phyloP scores from a whole-genome alignment of 2,888 invertebrate genomes.

The Xanthostigma xanthostigma region DNA sequence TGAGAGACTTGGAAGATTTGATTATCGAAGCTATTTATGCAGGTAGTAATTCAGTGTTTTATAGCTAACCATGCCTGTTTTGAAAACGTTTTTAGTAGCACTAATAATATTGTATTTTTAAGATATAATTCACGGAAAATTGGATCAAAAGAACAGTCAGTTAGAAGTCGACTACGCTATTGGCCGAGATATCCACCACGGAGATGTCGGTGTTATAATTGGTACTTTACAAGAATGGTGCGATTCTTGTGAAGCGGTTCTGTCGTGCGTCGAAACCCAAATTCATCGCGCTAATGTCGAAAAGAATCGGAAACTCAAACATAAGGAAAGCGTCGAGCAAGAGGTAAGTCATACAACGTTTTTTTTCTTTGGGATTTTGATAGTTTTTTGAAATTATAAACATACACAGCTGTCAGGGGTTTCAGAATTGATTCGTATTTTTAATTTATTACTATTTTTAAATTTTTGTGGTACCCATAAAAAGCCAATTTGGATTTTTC shows the following conservation, averaged over 20 bases:
- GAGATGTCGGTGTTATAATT: constrained; percentile 68
- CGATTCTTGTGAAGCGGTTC: constrained; percentile 74
- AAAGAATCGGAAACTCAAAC: constrained; percentile 64
- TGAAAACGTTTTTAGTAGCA: not conserved
- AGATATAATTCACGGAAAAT: constrained; percentile 89
- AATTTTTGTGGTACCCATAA: too few species aligned
- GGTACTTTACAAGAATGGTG: constrained; percentile 80
- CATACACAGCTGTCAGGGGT: not conserved
- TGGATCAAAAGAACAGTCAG: constrained; percentile 88
- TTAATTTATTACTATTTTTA: not conserved
- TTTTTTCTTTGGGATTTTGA: not conserved
- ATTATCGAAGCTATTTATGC: constrained; percentile 98
- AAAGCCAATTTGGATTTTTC: too few species aligned
- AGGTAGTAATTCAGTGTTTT: constrained; percentile 32
- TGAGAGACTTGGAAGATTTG: constrained; percentile 86
- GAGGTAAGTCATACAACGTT: constrained; percentile 44
- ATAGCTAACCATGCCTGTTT: not conserved
- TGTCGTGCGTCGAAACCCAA: constrained; percentile 79
- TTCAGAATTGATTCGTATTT: not conserved
- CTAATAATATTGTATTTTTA: constrained; percentile 16
- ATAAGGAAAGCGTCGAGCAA: constrained; percentile 69
- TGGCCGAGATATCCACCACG: constrained; percentile 79
- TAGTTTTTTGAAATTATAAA: constrained; percentile 1
- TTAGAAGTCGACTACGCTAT: constrained; percentile 89
- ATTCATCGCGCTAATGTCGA: constrained; percentile 74